Percentiles rank a stretch among this genome's conserved stretches.
phyloP scores from a whole-genome alignment of 2,888 invertebrate species.

The Cantharis rustica region DNA sequence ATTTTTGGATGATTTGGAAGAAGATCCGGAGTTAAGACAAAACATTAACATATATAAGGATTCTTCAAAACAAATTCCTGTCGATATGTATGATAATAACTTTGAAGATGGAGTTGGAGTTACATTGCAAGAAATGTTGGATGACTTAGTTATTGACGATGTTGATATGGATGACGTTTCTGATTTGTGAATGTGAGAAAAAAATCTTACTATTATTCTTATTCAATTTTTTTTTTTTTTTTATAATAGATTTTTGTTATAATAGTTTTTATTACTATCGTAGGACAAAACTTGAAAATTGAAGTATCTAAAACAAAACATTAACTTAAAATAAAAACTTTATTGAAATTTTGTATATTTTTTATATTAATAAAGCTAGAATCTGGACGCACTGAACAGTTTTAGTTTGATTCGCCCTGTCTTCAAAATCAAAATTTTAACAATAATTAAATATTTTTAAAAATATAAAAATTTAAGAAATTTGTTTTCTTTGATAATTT shows the following conservation, averaged over 20 bases:
- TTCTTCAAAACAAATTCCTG: slow-evolving; percentile 58
- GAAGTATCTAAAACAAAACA: no score
- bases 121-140: slow-evolving; percentile 91
- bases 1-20: slow-evolving; percentile 96
- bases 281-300: background rate
- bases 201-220: background rate
- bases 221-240: no score
- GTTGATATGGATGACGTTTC: slow-evolving; percentile 67
- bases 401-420: no score
- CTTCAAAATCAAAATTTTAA: no score
- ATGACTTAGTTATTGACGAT: slow-evolving; percentile 83
- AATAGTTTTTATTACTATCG: background rate
- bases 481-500: no score
- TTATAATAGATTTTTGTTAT: no score
- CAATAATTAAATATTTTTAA: no score
- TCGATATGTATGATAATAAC: slow-evolving; percentile 63
- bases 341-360: no score
- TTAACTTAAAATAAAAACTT: no score
- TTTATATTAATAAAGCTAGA: no score
- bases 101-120: slow-evolving; percentile 75
- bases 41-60: slow-evolving; percentile 92
- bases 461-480: no score
- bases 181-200: background rate
- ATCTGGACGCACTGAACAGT: no score
- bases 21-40: slow-evolving; percentile 86